Conservation (phyloP, 2,113 vertebrate species). For the Columba livia region DNA sequence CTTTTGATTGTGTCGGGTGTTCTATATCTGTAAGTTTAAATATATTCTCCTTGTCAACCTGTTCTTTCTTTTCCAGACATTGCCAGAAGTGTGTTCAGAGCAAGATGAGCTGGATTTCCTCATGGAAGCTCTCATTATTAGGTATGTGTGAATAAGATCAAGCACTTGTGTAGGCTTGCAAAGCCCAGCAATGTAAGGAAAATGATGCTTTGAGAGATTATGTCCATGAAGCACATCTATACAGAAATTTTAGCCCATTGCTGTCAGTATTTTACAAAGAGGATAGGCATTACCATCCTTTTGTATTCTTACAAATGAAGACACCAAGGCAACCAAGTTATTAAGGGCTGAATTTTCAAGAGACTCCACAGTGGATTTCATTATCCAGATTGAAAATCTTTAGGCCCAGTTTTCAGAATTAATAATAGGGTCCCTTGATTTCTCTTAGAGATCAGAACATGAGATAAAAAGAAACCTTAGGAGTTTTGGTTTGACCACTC, state of each 20-base stretch:
- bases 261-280: neutral
- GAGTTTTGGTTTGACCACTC: neutral
- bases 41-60: neutral
- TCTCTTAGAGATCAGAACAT: neutral
- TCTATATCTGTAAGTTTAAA: neutral
- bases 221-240: neutral
- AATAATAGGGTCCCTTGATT: neutral
- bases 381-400: neutral
- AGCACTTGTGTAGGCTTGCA: neutral
- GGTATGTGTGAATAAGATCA: conserved; percentile 73
- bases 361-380: neutral
- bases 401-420: neutral
- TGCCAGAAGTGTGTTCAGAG: conserved; percentile 97
- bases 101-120: conserved; percentile 98
- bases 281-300: neutral
- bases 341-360: neutral
- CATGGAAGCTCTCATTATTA: conserved; percentile 99
- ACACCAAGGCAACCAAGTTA: neutral
- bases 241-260: neutral
- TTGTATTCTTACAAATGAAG: neutral
- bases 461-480: neutral
- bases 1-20: neutral
- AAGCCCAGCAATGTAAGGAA: neutral
- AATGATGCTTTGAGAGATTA: neutral
- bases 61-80: conserved; percentile 80